These are phyloP conservation scores for Lophius piscatorius DNA, from an alignment of 2,113 vertebrate species.

Conservation along the genomic window DNA sequence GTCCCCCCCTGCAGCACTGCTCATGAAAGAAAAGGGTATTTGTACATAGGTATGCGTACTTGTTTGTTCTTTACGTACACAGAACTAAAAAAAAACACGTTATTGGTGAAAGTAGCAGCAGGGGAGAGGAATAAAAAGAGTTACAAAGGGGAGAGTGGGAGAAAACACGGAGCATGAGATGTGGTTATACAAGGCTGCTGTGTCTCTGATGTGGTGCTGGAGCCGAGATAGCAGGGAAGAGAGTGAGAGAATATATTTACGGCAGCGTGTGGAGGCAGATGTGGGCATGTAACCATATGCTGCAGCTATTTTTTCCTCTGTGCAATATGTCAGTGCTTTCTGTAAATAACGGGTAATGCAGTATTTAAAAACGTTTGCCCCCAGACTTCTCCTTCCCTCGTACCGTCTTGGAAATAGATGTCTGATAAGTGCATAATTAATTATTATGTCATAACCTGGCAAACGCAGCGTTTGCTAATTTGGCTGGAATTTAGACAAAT, in stretches of 20 bases:
- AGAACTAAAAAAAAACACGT: conserved; percentile 20
- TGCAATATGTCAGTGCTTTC: conserved; percentile 37
- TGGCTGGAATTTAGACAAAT: neutral
- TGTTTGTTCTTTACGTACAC: conserved; percentile 8
- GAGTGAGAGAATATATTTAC: conserved; percentile 64
- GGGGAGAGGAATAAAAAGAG: conserved; percentile 29
- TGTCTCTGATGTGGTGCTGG: conserved; percentile 64
- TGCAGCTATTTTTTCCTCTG: conserved; percentile 52
- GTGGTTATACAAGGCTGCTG: conserved; percentile 62
- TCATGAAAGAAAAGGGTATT: neutral
- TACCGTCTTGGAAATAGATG: conserved; percentile 14
- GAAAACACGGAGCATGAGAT: conserved; percentile 52
- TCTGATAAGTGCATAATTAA: conserved; percentile 1
- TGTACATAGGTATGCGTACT: neutral
- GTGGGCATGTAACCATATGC: conserved; percentile 61
- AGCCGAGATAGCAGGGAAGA: conserved; percentile 50
- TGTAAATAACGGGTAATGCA: conserved; percentile 27
- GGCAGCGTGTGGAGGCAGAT: conserved; percentile 59
- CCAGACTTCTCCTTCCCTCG: neutral
- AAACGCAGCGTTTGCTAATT: neutral
- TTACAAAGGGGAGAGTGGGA: conserved; percentile 34
- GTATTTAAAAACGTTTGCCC: neutral
- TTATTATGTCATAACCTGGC: neutral
- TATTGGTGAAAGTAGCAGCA: conserved; percentile 1
- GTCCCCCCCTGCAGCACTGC: conserved; percentile 34